Conservation (phyloP, 2,113 vertebrate species). For the Trogon melanurus region DNA sequence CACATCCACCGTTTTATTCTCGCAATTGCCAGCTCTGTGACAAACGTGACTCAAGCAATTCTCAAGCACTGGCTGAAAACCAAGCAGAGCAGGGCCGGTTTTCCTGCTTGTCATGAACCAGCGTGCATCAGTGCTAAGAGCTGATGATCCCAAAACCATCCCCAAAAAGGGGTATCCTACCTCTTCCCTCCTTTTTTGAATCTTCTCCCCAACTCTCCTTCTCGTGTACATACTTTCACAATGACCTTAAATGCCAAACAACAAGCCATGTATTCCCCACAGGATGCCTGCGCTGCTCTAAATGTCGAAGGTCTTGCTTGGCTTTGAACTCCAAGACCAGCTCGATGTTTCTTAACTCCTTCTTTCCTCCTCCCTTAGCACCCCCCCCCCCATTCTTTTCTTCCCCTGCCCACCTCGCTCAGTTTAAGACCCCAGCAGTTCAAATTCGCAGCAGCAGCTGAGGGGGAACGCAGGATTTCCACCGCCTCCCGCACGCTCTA, state of each 20-base stretch:
- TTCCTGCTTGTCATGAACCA: not conserved
- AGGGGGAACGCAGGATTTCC: not conserved
- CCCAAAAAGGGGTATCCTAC: not conserved
- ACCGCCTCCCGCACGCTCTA: rapidly evolving
- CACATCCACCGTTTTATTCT: not conserved
- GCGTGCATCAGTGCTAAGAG: not conserved
- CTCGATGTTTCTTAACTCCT: not conserved
- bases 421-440: not conserved
- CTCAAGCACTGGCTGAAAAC: not conserved
- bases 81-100: not conserved
- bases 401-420: rapidly evolving
- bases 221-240: not conserved
- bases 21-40: not conserved
- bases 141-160: not conserved
- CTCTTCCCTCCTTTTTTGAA: not conserved
- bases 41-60: not conserved
- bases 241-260: not conserved
- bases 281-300: not conserved
- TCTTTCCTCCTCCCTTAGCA: not conserved
- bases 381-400: not conserved
- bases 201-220: not conserved
- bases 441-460: not conserved
- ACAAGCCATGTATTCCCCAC: not conserved
- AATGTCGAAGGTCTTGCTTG: not conserved
- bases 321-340: not conserved